A percentile compares a stretch with the other conserved stretches of the same genome.
phyloP scores from a whole-genome alignment of 2,888 invertebrate species.

The Hypolimnas misippus region DNA sequence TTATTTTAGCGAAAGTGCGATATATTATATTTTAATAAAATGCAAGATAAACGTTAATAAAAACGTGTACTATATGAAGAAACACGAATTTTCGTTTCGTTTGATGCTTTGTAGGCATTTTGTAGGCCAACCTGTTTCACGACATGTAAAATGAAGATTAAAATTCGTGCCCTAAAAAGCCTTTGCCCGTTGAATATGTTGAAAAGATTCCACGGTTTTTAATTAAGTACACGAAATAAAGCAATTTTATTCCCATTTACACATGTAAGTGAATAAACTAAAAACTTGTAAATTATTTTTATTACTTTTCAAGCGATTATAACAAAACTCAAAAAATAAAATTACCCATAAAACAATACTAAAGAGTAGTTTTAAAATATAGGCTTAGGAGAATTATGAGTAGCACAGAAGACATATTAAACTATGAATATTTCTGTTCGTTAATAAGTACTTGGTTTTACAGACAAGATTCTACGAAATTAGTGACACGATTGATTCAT shows the following conservation, averaged over 20 bases:
- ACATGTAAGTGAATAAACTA: not conserved
- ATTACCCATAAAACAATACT: too few relatives aligned
- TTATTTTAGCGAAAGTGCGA: too few relatives aligned
- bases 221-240: constrained; percentile 4
- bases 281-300: too few relatives aligned
- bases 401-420: too few relatives aligned
- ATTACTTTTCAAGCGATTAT: too few relatives aligned
- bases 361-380: too few relatives aligned
- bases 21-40: not conserved
- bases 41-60: not conserved
- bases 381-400: too few relatives aligned
- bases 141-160: constrained; percentile 23
- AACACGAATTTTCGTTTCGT: constrained; percentile 10
- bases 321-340: too few relatives aligned
- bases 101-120: constrained; percentile 10
- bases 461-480: too few relatives aligned
- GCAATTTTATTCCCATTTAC: not conserved
- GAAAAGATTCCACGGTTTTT: not conserved
- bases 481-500: too few relatives aligned
- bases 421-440: too few relatives aligned
- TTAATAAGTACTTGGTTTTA: too few relatives aligned
- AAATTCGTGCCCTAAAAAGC: constrained; percentile 14
- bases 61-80: not conserved
- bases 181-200: constrained; percentile 11
- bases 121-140: constrained; percentile 13